Percentiles rank a stretch among this genome's conserved stretches.
Conservation (phyloP, 2,888 invertebrate species). For the Tinea pellionella region DNA sequence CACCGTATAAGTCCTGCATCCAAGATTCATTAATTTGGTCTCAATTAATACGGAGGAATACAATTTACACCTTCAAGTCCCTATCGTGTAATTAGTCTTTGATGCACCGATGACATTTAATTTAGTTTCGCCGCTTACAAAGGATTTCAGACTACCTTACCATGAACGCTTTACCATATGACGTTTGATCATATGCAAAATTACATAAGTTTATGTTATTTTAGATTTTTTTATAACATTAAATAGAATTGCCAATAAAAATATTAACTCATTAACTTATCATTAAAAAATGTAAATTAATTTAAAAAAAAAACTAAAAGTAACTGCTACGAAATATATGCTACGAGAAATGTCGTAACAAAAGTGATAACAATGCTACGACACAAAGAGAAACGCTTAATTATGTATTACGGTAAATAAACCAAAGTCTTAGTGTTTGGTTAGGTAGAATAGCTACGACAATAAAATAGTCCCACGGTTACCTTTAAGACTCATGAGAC, state of each 20-base stretch:
- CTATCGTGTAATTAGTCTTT: not conserved
- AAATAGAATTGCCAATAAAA: too few species aligned
- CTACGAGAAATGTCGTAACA: too few species aligned
- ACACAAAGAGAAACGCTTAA: too few species aligned
- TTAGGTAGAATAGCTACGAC: not conserved
- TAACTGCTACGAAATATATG: too few species aligned
- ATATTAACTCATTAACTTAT: too few species aligned
- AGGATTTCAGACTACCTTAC: not conserved
- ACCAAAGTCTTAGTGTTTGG: not conserved
- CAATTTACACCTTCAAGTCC: not conserved
- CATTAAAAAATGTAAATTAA: too few species aligned
- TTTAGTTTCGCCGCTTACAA: not conserved
- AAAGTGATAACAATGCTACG: too few species aligned
- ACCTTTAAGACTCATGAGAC: conserved; percentile 1
- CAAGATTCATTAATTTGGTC: conserved; percentile 58
- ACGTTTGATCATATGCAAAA: too few species aligned
- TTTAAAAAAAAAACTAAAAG: too few species aligned
- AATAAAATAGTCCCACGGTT: not conserved
- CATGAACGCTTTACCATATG: too few species aligned
- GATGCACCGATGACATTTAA: not conserved
- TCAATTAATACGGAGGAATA: conserved; percentile 48
- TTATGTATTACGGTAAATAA: not conserved
- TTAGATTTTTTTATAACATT: too few species aligned
- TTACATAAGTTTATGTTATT: too few species aligned
- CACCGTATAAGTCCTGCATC: conserved; percentile 41